Evolutionary conservation across 2,797 vertebrate species (phyloP), one percentile per base, ranked within the genome.

Genomic region (Halcyon chelicuti): DNA sequence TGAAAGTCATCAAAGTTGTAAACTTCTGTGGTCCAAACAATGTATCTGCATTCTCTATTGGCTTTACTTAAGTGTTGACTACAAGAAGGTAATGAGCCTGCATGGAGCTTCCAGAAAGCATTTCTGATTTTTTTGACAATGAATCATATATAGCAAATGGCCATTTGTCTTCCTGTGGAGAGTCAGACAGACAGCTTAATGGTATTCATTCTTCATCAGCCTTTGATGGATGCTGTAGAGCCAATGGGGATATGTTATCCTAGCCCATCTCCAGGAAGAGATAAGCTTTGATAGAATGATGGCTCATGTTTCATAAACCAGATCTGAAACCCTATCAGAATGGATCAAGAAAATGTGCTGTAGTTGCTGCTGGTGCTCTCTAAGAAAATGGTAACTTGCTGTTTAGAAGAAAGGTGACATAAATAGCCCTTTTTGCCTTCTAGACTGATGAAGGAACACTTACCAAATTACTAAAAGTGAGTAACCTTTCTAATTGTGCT

Each of bases 281-380:
- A 94, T 76, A 92, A 79, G 20, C 49, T 86, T 60, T 92, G 73
- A 88, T 90, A 93, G 86, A 94, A 85, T 93, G 93, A 89, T 29
- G 44, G 47, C 39, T 85, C 49, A 25, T 77, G 58, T 89, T 92
- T 82, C 52, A 60, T 52, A 88, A 70, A 66, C 67, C 74, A 67
- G 55, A 54, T 68, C 37, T 86, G 82, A 90, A 93, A 81, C 19
- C 26, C 33, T 31, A 90, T 10, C 29, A 78, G 62, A 83, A 84
- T 33, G 21, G 35, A 76, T 90, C 5, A 17, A 86, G 73, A 75
- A 81, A 92, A 90, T 39, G 25, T 54, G 42, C 31, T 75, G n/a
- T 39, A 86, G 54, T 46, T 76, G 75, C 67, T 91, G 67, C n/a
- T 85, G 37, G 42, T 76, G 31, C 47, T 87, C 40, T 77, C 25